A percentile compares a stretch with the other conserved stretches of the same genome.
These are phyloP conservation scores for Hermaeophaga mercurialis DNA, from an alignment of 2,888 invertebrate species.

Conservation along the genomic window DNA sequence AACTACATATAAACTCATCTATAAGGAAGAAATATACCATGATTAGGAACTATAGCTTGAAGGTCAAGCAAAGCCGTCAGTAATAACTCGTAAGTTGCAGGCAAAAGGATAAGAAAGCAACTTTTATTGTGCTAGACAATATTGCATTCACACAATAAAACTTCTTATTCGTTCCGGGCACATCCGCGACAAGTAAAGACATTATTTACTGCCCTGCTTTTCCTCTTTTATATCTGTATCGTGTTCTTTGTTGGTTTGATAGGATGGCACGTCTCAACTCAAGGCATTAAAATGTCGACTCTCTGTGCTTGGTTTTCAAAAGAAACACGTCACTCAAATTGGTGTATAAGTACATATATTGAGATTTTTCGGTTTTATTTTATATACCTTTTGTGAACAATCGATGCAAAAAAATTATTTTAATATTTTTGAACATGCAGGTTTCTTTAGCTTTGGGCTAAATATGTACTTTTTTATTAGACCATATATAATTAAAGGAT, in stretches of 20 bases:
- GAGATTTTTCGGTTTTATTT: too few species aligned
- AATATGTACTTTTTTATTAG: too few species aligned
- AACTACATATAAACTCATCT: too few species aligned
- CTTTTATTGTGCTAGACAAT: slow-evolving; percentile 18
- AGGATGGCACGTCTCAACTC: slow-evolving; percentile 5
- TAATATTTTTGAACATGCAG: neutral
- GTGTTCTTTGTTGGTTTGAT: slow-evolving; percentile 15
- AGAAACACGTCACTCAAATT: slow-evolving; percentile 12
- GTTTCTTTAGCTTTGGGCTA: too few species aligned
- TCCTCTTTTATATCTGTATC: slow-evolving; percentile 18
- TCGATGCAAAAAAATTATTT: too few species aligned
- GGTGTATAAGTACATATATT: neutral
- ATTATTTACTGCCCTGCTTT: slow-evolving; percentile 17
- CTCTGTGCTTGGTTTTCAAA: slow-evolving; percentile 1
- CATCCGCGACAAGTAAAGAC: slow-evolving; percentile 25
- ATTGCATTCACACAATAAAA: slow-evolving; percentile 23
- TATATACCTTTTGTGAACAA: too few species aligned
- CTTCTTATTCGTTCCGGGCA: slow-evolving; percentile 19
- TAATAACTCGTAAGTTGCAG: slow-evolving; percentile 3
- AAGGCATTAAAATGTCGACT: slow-evolving; percentile 6
- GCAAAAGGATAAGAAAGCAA: slow-evolving; percentile 2
- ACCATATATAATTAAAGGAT: too few species aligned
- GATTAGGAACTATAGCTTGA: too few species aligned
- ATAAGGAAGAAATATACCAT: too few species aligned
- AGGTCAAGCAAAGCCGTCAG: slow-evolving; percentile 8